Conservation (phyloP, 2,797 vertebrate genomes). For the Tadarida brasiliensis region DNA sequence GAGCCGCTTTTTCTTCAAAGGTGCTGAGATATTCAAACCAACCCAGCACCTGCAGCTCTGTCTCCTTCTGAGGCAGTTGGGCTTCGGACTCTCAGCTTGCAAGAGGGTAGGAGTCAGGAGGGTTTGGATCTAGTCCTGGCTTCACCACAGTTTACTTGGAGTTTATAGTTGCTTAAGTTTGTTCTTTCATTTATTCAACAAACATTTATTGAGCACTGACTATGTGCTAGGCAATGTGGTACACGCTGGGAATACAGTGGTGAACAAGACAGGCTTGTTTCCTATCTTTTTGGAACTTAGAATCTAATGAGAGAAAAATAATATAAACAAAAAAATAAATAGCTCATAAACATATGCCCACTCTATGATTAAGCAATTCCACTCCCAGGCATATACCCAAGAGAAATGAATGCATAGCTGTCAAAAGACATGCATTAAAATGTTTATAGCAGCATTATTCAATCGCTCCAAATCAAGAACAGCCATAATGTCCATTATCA, state of each 20-base stretch:
- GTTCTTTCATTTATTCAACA: constrained; percentile 40
- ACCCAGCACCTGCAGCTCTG: constrained; percentile 25
- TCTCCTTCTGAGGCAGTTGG: constrained; percentile 10
- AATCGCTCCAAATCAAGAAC: not conserved
- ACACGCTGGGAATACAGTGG: not conserved
- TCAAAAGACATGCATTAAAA: not conserved
- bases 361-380: not conserved
- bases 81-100: not conserved
- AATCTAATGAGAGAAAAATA: constrained; percentile 29
- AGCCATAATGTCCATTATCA: not conserved
- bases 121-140: not conserved
- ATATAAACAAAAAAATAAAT: constrained; percentile 41
- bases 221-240: not conserved
- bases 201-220: constrained; percentile 19
- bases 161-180: not conserved
- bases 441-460: not conserved
- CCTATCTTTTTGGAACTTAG: not conserved
- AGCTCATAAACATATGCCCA: not conserved
- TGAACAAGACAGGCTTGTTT: not conserved
- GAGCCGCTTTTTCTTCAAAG: constrained; percentile 57
- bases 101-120: not conserved
- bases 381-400: too few relatives aligned
- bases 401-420: not conserved
- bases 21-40: constrained; percentile 16
- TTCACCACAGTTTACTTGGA: constrained; percentile 33